Evolutionary conservation across 2,113 vertebrate species (phyloP), one percentile per base, ranked within the genome.

Genomic region (Charina bottae): DNA sequence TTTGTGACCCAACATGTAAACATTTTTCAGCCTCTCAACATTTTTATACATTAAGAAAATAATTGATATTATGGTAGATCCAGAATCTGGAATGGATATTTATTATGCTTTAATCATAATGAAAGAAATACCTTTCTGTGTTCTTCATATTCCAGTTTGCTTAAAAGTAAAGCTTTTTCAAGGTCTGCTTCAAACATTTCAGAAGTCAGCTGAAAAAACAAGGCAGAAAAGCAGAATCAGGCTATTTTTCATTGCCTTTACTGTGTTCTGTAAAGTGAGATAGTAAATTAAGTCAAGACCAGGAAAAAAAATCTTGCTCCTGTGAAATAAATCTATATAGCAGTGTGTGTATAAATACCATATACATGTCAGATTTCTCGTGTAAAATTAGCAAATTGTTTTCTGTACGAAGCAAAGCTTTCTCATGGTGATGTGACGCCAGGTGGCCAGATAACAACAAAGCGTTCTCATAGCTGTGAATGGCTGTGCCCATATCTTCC

Each of bases 161-260:
- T 99, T 84, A 99, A 95, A 92, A 99, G 98, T 93, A 99, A 96
- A n/a, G 99, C 98, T 94, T 99, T 99, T 96, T 99, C 98, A 96
- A 99, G 97, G 96, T 99, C 99, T n/a, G 98, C 99, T 96, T 99
- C 98, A 96, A 98, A 99, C 93, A 99, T 97, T 96, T 99, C 98
- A 95, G 97, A 98, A 90, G 99, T 99, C 94, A 99, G 97, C 99
- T 99, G 92, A 90, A 95, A 90, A 95, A 94, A 95, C 84, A 94
- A 91, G 95, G 55, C n/a, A 46, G 93, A 54, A 92, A 85, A 89
- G 89, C 93, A 24, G 13, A 49, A 49, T 33, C 42, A 88, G 89
- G 42, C 89, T 26, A 9, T 12, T 90, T 33, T 12, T 33, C n/a
- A 91, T 46, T 23, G 68, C 54, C 24, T 9, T 62, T 42, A 26